phyloP scores from a whole-genome alignment of 2,888 invertebrate genomes.

The Sesamia inferens region DNA sequence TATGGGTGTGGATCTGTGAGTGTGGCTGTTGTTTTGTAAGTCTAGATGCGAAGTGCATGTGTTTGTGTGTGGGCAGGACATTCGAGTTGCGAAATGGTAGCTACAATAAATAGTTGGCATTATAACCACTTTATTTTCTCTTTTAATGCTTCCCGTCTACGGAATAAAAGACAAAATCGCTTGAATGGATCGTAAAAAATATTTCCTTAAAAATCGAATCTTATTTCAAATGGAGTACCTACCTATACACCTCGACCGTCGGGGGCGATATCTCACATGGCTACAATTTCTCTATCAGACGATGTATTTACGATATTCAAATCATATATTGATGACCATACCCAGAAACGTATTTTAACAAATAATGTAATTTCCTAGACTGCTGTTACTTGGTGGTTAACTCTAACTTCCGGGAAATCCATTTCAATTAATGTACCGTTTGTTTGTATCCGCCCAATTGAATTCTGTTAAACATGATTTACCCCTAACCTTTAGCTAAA shows the following conservation, averaged over 20 bases:
- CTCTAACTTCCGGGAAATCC: not conserved
- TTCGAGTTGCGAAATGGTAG: too few species aligned
- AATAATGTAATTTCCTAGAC: not conserved
- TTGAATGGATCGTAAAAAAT: too few species aligned
- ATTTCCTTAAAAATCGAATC: too few species aligned
- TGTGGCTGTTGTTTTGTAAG: too few species aligned
- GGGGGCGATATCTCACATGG: not conserved
- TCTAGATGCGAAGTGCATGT: too few species aligned
- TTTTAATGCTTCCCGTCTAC: too few species aligned
- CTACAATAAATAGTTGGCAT: too few species aligned
- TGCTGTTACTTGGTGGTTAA: slow-evolving; percentile 6
- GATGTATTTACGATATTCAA: not conserved
- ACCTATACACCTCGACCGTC: not conserved
- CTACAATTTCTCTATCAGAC: not conserved
- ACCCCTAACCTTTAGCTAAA: slow-evolving; percentile 25
- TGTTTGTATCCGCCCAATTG: slow-evolving; percentile 19
- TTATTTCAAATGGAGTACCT: too few species aligned
- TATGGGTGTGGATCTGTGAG: too few species aligned
- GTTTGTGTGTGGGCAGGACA: too few species aligned
- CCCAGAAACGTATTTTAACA: not conserved
- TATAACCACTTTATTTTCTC: too few species aligned
- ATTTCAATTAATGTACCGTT: slow-evolving; percentile 27
- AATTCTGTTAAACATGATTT: slow-evolving; percentile 25
- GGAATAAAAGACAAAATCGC: too few species aligned
- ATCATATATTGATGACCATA: not conserved